phyloP scores from a whole-genome alignment of 2,797 vertebrate species.

The Sebastes itinus region DNA sequence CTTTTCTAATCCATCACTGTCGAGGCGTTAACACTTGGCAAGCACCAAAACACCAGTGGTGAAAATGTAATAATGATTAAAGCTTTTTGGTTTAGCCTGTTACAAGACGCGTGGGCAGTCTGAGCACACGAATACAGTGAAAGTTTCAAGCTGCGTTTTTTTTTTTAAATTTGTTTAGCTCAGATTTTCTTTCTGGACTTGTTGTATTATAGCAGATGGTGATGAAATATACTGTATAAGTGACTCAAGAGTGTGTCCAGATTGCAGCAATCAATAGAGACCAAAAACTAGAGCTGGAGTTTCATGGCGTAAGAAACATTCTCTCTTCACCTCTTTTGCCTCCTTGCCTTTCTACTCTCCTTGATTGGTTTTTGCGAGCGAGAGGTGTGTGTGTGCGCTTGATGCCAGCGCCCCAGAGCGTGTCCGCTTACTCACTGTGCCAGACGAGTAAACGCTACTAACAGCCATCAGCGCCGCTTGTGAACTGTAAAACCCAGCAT shows the following conservation, averaged over 20 bases:
- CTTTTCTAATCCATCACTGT: constrained; percentile 30
- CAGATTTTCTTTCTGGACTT: background rate
- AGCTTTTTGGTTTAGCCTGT: constrained; percentile 18
- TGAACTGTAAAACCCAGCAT: constrained; percentile 50
- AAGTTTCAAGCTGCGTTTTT: background rate
- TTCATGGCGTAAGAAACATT: background rate
- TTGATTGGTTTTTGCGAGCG: constrained; percentile 39
- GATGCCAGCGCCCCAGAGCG: constrained; percentile 42
- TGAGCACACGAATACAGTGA: background rate
- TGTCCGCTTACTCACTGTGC: constrained; percentile 51
- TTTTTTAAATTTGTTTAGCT: background rate
- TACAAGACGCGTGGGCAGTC: background rate
- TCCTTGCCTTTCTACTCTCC: constrained; percentile 22
- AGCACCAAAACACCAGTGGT: constrained; percentile 5
- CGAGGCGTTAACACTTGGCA: constrained; percentile 27
- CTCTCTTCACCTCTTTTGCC: constrained; percentile 25
- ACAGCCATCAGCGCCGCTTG: constrained; percentile 50
- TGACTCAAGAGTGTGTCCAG: constrained; percentile 2
- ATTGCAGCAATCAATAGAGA: constrained; percentile 8
- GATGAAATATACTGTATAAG: constrained; percentile 16
- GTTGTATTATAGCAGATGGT: constrained; percentile 2
- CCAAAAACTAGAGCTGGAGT: background rate
- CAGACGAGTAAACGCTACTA: constrained; percentile 53
- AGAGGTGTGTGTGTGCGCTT: constrained; percentile 13
- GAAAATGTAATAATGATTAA: constrained; percentile 34